phyloP scores from a whole-genome alignment of 2,888 invertebrate species.

The Drosophila hamatofila region DNA sequence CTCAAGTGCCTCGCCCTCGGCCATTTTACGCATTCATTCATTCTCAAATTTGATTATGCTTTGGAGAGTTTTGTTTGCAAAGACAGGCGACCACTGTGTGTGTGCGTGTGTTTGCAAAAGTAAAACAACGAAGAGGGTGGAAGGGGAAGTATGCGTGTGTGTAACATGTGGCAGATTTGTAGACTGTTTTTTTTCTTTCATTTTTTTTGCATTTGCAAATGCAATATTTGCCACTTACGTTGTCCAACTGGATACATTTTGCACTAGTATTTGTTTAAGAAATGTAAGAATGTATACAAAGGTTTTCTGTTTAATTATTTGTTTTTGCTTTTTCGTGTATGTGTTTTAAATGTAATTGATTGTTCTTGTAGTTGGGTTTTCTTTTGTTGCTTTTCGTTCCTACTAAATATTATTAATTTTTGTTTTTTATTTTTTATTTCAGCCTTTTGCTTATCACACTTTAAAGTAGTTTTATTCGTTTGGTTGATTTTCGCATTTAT shows the following conservation, averaged over 20 bases:
- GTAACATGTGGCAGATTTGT: slow-evolving; percentile 62
- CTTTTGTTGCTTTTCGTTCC: slow-evolving; percentile 67
- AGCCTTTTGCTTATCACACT: slow-evolving; percentile 84
- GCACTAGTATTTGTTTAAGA: slow-evolving; percentile 68
- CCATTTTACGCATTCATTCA: slow-evolving; percentile 66
- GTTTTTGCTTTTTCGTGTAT: slow-evolving; percentile 60
- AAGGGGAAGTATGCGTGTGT: slow-evolving; percentile 26
- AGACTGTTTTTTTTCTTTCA: slow-evolving; percentile 16
- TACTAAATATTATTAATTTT: slow-evolving; percentile 74
- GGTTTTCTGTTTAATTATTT: slow-evolving; percentile 60
- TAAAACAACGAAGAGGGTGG: slow-evolving; percentile 45
- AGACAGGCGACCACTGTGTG: slow-evolving; percentile 25
- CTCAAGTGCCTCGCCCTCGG: slow-evolving; percentile 37
- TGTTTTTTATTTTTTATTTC: slow-evolving; percentile 67
- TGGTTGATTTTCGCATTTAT: slow-evolving; percentile 79
- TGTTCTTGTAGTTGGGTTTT: slow-evolving; percentile 61
- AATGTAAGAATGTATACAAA: slow-evolving; percentile 76
- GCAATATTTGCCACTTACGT: slow-evolving; percentile 86
- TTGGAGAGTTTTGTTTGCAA: slow-evolving; percentile 49
- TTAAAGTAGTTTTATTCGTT: slow-evolving; percentile 83
- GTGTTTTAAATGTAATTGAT: slow-evolving; percentile 75
- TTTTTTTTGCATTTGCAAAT: slow-evolving; percentile 12
- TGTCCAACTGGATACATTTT: slow-evolving; percentile 90
- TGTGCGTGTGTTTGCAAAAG: slow-evolving; percentile 39
- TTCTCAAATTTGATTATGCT: slow-evolving; percentile 28